Evolutionary conservation across 35 echinoderm and acorn worm species (phyloP).

Genomic region (Apostichopus parvimensis): DNA sequence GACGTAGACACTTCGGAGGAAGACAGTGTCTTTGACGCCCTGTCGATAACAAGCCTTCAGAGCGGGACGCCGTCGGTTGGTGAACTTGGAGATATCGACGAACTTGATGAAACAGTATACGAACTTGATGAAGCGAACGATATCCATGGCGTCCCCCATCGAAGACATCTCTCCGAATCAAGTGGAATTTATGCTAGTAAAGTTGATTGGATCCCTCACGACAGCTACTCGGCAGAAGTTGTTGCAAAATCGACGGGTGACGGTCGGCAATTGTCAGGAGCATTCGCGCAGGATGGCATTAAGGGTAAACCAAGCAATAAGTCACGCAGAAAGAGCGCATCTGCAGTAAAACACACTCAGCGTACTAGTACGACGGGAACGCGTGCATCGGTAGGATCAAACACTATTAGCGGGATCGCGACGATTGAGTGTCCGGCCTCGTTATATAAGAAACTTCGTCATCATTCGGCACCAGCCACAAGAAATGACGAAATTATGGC

Average conservation of each 20-base stretch:
- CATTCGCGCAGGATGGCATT: too few species aligned
- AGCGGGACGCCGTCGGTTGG: conserved; percentile 26
- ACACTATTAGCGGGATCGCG: not conserved
- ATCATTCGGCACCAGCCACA: conserved; percentile 28
- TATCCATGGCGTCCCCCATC: not conserved
- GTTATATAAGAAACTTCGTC: conserved; percentile 40
- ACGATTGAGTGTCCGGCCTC: conserved; percentile 24
- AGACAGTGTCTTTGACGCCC: conserved; percentile 7
- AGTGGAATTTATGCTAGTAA: not conserved
- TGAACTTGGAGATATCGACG: not conserved
- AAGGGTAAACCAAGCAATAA: not conserved
- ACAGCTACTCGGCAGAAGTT: not conserved
- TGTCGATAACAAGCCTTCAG: conserved; percentile 25
- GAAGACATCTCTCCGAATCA: not conserved
- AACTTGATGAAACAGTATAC: not conserved
- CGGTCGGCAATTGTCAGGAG: not conserved
- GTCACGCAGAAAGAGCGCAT: conserved; percentile 19
- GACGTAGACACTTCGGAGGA: not conserved
- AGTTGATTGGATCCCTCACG: not conserved
- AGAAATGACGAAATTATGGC: conserved; percentile 33
- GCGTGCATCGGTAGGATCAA: not conserved
- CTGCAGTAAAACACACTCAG: not conserved
- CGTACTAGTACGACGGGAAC: not conserved
- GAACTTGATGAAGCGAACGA: not conserved
- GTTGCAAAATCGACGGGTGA: not conserved